phyloP scores from a whole-genome alignment of 1,140 invertebrate genomes.

The Stratiolaelaps scimitus region DNA sequence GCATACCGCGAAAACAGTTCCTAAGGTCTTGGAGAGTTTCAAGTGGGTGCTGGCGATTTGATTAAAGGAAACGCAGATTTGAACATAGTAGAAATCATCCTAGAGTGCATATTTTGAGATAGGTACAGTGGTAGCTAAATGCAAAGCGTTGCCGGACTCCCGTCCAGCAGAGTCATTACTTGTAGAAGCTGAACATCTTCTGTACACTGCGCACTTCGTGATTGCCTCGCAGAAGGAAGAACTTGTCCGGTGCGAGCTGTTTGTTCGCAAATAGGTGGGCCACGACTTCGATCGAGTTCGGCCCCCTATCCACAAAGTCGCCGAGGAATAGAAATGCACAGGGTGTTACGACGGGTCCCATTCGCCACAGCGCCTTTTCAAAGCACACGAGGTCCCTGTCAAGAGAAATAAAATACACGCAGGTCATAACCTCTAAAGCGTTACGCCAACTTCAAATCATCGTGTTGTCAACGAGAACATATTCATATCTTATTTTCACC shows the following conservation, averaged over 20 bases:
- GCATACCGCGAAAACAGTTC: too few relatives aligned
- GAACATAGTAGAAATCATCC: too few relatives aligned
- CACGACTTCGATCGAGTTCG: constrained; percentile 43
- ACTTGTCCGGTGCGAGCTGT: constrained; percentile 49
- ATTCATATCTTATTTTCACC: too few relatives aligned
- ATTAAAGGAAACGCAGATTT: too few relatives aligned
- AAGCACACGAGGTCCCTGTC: constrained; percentile 49
- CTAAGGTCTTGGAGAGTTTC: too few relatives aligned
- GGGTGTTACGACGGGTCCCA: constrained; percentile 48
- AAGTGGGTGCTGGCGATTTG: too few relatives aligned
- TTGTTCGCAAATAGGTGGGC: constrained; percentile 54
- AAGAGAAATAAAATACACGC: background rate
- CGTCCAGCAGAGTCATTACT: constrained; percentile 41
- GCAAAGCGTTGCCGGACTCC: constrained; percentile 20
- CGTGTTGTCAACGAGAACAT: too few relatives aligned
- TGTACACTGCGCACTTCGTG: constrained; percentile 54
- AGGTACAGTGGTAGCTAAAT: too few relatives aligned
- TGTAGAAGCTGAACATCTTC: constrained; percentile 56
- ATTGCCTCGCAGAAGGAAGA: constrained; percentile 51
- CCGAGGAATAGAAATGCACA: constrained; percentile 52
- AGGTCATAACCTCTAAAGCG: too few relatives aligned
- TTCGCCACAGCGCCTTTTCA: constrained; percentile 50
- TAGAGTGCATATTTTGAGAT: too few relatives aligned
- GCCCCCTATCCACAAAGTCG: constrained; percentile 53
- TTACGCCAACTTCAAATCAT: too few relatives aligned